These are phyloP conservation scores for Erebia aethiops DNA, from an alignment of 2,888 invertebrate genomes.

Conservation along the genomic window DNA sequence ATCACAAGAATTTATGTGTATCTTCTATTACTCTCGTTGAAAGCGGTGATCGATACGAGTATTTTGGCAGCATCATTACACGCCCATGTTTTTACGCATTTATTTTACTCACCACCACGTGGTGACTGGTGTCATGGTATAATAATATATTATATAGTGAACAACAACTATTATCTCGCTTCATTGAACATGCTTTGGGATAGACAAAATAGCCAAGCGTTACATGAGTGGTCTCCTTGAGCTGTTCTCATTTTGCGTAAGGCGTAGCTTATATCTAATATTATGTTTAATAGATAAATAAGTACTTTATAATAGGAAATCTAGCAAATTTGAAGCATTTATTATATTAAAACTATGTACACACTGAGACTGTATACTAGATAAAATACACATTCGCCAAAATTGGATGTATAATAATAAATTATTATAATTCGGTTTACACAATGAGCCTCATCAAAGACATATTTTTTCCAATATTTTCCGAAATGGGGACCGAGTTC, in stretches of 20 bases:
- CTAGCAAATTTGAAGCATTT: no score
- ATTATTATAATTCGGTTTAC: no score
- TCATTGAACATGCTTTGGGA: neutral
- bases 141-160: slow-evolving; percentile 7
- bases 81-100: slow-evolving; percentile 33
- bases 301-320: no score
- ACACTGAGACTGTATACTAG: no score
- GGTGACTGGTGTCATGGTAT: neutral
- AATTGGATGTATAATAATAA: no score
- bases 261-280: no score
- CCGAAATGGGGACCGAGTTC: no score
- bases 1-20: slow-evolving; percentile 1
- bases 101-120: slow-evolving; percentile 23
- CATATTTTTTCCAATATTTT: no score
- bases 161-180: neutral
- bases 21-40: slow-evolving; percentile 8
- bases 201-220: neutral
- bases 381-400: no score
- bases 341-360: no score
- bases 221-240: neutral
- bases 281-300: no score
- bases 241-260: neutral
- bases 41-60: slow-evolving; percentile 34
- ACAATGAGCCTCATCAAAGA: no score
- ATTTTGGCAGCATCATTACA: slow-evolving; percentile 37